Evolutionary conservation across 2,888 invertebrate genomes (phyloP).

Genomic region (Camptogramma bilineatum): DNA sequence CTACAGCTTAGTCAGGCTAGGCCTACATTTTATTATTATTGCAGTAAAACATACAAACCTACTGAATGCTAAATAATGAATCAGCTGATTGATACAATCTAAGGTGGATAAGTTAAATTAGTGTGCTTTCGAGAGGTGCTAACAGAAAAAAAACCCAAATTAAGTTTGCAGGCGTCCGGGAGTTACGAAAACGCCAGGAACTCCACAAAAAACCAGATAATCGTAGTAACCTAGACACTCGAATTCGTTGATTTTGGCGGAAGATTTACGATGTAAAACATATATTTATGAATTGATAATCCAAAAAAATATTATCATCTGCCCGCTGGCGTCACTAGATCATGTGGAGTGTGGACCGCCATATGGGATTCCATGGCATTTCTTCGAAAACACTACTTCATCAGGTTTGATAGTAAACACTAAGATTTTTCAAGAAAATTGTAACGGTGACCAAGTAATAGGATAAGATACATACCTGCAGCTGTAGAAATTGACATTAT

Average conservation of each 20-base stretch:
- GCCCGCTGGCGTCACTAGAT: slow-evolving; percentile 79
- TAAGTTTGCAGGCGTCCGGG: slow-evolving; percentile 55
- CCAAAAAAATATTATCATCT: slow-evolving; percentile 59
- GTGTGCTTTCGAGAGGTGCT: slow-evolving; percentile 29
- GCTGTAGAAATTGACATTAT: slow-evolving; percentile 83
- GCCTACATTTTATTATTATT: slow-evolving; percentile 3
- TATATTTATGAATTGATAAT: slow-evolving; percentile 50
- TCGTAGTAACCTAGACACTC: slow-evolving; percentile 70
- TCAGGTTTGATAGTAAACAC: slow-evolving; percentile 72
- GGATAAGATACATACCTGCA: slow-evolving; percentile 73
- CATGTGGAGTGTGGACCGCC: slow-evolving; percentile 85
- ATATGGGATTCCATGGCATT: slow-evolving; percentile 85
- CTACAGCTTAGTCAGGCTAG: slow-evolving; percentile 5
- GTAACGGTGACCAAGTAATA: slow-evolving; percentile 50
- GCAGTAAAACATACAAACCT: slow-evolving; percentile 18
- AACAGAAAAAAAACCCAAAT: slow-evolving; percentile 48
- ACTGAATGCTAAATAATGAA: slow-evolving; percentile 23
- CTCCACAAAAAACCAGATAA: slow-evolving; percentile 66
- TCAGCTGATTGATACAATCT: slow-evolving; percentile 38
- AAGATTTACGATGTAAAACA: slow-evolving; percentile 38
- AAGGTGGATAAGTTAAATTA: slow-evolving; percentile 28
- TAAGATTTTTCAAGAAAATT: slow-evolving; percentile 47
- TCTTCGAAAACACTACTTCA: slow-evolving; percentile 79
- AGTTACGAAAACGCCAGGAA: slow-evolving; percentile 65
- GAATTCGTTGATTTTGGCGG: slow-evolving; percentile 38